Evolutionary conservation across 92 coral and sea anemone genomes (phyloP), one percentile per base, ranked within the genome.

Genomic region (Bergia sp.): DNA sequence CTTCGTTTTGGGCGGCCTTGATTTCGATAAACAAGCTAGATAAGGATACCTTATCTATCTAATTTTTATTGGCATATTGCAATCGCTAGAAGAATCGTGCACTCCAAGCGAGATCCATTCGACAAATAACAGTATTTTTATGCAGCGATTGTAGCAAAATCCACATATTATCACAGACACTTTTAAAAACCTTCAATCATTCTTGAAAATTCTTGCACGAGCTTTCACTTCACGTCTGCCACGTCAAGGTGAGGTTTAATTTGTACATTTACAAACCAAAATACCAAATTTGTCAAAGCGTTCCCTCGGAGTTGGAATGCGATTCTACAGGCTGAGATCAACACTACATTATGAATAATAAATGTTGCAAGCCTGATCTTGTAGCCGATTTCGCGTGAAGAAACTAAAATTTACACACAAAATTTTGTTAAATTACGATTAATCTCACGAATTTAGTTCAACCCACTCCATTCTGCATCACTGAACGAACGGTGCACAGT

Each of bases 341-440:
- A 65, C 78, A 43, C 44, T 71, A 23, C 12, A 84, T 16, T 36
- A 71, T 84, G 58, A 84, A 84, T 84, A 69, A 84, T 84, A 84
- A 66, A 82, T 82, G 55, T 38, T 37, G 15, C n/a, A 39, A 42
- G 43, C 37, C 16, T n/a, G n/a, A 66, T 81, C 21, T 9, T 75
- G 79, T 18, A 39, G 79, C 13, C 38, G 75, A 40, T 43, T 82
- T 82, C 76, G 75, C 61, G 37, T 10, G 39, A 16, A 53, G 13
- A 15, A 40, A 23, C 69, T 61, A 16, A 61, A 18, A 61, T 61
- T 61, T 61, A 20, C 20, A 16, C 7, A 4, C n/a, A 21, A 0
- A 61, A 23, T 20, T 23, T 7, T 20, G 69, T 61, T 29, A 29
- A 29, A 29, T 29, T 6, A 61, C 69, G 69, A 61, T 61, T 61